Percentiles rank a stretch among this genome's conserved stretches.
Conservation (phyloP, 2,888 invertebrate species). For the Altica lythri region DNA sequence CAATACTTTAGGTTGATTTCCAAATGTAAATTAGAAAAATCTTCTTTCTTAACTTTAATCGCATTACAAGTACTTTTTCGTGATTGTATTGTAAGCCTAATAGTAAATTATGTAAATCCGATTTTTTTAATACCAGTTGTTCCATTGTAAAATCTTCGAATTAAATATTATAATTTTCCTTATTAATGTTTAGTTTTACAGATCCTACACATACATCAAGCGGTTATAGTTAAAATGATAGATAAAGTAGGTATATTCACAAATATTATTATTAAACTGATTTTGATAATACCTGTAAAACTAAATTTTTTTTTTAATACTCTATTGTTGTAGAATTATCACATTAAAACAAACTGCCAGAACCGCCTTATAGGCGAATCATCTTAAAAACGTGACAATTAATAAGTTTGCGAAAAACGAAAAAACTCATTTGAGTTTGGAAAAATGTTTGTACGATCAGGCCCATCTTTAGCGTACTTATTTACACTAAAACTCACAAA, state of each 20-base stretch:
- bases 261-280: not conserved
- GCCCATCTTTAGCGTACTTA: no score
- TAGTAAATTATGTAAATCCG: conserved; percentile 5
- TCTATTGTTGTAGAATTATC: no score
- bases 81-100: not conserved
- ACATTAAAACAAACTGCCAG: no score
- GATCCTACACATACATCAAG: not conserved
- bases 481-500: no score
- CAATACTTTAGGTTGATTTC: no score
- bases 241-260: not conserved
- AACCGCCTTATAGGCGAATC: no score
- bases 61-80: conserved; percentile 12
- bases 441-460: no score
- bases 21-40: not conserved
- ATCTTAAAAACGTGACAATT: no score
- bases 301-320: not conserved
- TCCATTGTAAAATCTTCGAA: not conserved
- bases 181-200: conserved; percentile 1
- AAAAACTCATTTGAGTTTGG: no score
- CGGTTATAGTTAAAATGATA: no score
- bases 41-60: conserved; percentile 6
- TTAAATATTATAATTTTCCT: conserved; percentile 4
- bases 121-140: conserved; percentile 4
- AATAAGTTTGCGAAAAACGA: no score
- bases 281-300: not conserved